Percentiles rank a stretch among this genome's conserved stretches.
Evolutionary conservation across 2,797 vertebrate genomes (phyloP).

Genomic region (Premnoplex brunnescens): DNA sequence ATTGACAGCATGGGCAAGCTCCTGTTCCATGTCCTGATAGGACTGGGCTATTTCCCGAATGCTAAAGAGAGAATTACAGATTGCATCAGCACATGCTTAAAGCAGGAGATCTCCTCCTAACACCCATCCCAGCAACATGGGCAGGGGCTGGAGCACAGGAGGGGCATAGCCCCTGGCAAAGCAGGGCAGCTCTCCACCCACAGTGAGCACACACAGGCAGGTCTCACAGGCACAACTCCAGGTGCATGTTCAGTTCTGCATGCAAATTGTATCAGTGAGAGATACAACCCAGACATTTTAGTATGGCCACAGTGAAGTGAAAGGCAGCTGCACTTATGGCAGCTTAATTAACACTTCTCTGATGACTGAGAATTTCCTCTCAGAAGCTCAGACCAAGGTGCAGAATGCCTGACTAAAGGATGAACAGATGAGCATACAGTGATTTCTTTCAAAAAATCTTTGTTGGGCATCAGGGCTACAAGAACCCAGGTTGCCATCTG

Average conservation of each 20-base stretch:
- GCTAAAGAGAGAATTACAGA: constrained; percentile 71
- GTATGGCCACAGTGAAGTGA: background rate
- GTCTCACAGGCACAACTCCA: background rate
- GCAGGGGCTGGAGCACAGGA: background rate
- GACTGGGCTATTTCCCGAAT: constrained; percentile 92
- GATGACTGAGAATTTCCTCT: background rate
- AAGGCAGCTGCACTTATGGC: background rate
- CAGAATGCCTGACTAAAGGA: background rate
- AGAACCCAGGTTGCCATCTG: background rate
- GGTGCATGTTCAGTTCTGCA: background rate
- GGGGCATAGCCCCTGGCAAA: background rate
- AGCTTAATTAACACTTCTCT: background rate
- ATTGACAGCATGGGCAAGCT: constrained; percentile 95
- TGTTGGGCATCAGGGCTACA: background rate
- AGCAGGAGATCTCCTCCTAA: background rate
- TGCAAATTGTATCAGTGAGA: background rate
- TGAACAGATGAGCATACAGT: background rate
- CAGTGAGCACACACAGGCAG: background rate
- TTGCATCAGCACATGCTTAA: background rate
- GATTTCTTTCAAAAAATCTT: background rate
- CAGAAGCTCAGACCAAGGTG: background rate
- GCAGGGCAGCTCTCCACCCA: background rate
- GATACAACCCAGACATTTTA: background rate
- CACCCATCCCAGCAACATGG: background rate
- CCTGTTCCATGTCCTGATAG: constrained; percentile 91